Percentiles rank a stretch among this genome's conserved stretches.
Evolutionary conservation across 2,113 vertebrate species (phyloP).

Genomic region (Macquaria ambigua): DNA sequence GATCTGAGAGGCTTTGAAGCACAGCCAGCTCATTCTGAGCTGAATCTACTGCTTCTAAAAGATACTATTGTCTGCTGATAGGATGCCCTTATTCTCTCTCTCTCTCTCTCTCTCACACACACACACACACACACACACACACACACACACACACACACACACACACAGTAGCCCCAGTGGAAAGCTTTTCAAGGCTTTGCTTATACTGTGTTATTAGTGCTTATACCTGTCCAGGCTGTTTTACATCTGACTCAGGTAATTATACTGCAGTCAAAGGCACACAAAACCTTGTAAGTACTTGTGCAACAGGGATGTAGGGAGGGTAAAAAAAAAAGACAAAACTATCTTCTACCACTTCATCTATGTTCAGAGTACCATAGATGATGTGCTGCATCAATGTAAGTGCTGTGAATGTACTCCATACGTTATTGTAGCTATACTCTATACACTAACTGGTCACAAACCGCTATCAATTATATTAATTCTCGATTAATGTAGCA

Average conservation of each 20-base stretch:
- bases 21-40: conserved; percentile 14
- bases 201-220: conserved; percentile 39
- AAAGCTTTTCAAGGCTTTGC: conserved; percentile 8
- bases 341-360: not conserved
- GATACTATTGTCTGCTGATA: conserved; percentile 17
- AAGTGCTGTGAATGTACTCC: not conserved
- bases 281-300: not conserved
- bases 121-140: conserved; percentile 8
- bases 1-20: not conserved
- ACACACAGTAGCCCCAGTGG: not conserved
- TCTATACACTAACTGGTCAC: not conserved
- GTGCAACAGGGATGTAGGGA: not conserved
- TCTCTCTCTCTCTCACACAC: not conserved
- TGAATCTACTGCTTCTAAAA: conserved; percentile 20
- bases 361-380: not conserved
- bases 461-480: not conserved
- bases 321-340: not conserved
- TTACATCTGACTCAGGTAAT: conserved; percentile 27
- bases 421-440: not conserved
- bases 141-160: conserved; percentile 22
- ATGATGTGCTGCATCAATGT: not conserved
- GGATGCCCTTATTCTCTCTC: conserved; percentile 2
- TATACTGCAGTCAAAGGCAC: not conserved
- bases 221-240: conserved; percentile 8
- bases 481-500: no score